A percentile compares a stretch with the other conserved stretches of the same genome.
Conservation (phyloP, 2,113 vertebrate species). For the Lynx canadensis region DNA sequence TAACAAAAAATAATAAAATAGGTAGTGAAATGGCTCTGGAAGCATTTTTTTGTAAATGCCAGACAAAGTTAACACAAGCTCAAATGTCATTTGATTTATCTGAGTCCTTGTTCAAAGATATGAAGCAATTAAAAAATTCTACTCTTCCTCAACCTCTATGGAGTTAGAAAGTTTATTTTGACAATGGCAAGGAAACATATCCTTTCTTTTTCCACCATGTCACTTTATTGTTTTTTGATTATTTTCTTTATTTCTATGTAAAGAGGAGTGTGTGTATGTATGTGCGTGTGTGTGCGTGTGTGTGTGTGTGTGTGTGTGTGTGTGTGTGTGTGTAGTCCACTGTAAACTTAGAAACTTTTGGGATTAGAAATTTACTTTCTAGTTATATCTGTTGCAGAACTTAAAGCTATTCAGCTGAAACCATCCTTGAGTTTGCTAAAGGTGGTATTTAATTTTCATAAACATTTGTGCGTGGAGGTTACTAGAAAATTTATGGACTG, state of each 20-base stretch:
- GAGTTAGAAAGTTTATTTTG: conserved; percentile 34
- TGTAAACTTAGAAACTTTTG: not conserved
- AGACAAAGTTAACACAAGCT: conserved; percentile 10
- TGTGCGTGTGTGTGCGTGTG: too few species aligned
- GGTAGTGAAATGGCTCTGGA: not conserved
- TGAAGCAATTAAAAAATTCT: not conserved
- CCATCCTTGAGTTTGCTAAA: conserved; percentile 34
- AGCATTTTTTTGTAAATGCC: conserved; percentile 36
- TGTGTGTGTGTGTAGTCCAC: not conserved
- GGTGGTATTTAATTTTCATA: conserved; percentile 62
- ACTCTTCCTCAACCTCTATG: not conserved
- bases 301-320: rapidly evolving
- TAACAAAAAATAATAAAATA: conserved; percentile 3
- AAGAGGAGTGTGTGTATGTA: not conserved
- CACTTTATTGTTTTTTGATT: conserved; percentile 15
- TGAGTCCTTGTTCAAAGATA: not conserved
- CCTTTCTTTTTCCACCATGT: not conserved
- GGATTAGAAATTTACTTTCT: conserved; percentile 41
- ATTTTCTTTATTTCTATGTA: conserved; percentile 9
- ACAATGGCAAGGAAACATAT: not conserved
- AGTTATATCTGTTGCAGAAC: not conserved
- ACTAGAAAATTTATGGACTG: conserved; percentile 47
- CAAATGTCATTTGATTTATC: conserved; percentile 24
- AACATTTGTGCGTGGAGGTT: conserved; percentile 36
- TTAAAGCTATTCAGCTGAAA: conserved; percentile 36